Conservation (phyloP, 53 echinoderm and acorn worm genomes). For the Astropecten irregularis region DNA sequence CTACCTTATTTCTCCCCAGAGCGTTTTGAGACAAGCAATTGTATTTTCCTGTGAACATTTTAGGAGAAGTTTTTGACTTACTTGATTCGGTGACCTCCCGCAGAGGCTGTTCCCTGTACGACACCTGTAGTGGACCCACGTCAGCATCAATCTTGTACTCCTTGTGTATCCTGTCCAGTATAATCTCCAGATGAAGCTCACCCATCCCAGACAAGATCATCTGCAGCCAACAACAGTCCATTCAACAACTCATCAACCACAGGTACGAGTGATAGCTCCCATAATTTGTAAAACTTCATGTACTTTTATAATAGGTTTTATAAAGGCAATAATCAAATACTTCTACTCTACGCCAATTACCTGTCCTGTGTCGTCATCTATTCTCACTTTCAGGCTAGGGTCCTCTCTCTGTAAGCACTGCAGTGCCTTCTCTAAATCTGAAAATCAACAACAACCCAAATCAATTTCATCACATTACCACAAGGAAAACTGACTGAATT, state of each 20-base stretch:
- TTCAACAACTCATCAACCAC: background rate
- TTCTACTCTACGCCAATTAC: too few relatives aligned
- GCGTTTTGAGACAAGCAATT: too few relatives aligned
- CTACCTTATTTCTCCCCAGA: too few relatives aligned
- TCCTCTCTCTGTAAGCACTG: conserved; percentile 86
- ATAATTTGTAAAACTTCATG: too few relatives aligned
- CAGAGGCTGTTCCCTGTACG: conserved; percentile 86
- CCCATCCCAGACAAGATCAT: conserved; percentile 95
- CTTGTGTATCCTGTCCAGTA: conserved; percentile 88
- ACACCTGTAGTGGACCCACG: conserved; percentile 88
- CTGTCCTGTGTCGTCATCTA: conserved; percentile 91
- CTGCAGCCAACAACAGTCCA: conserved; percentile 54
- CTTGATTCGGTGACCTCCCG: conserved; percentile 61
- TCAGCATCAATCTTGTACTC: conserved; percentile 94
- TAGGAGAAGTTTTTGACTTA: too few relatives aligned
- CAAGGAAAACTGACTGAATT: too few relatives aligned
- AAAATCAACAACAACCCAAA: background rate
- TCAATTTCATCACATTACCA: too few relatives aligned
- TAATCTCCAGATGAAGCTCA: conserved; percentile 95
- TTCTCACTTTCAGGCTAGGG: conserved; percentile 88
- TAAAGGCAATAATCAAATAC: too few relatives aligned
- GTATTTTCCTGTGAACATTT: too few relatives aligned
- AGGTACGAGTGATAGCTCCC: background rate
- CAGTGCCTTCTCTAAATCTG: conserved; percentile 88
- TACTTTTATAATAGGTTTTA: too few relatives aligned